Evolutionary conservation across 2,113 vertebrate genomes (phyloP).

Genomic region (Uropsilus gracilis): DNA sequence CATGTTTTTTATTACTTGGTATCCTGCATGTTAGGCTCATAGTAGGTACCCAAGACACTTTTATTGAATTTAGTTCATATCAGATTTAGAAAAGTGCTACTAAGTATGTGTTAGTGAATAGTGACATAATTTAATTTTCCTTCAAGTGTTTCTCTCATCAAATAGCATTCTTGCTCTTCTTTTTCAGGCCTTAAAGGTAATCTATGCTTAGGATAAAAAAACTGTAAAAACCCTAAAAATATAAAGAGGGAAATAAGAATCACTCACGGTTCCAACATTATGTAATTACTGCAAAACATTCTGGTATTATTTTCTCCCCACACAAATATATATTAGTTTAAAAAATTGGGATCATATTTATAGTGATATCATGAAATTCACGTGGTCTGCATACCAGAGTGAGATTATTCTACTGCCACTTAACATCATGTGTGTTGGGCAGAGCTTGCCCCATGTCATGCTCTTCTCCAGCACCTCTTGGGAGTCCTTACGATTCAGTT

Average conservation of each 20-base stretch:
- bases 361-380: too few relatives aligned
- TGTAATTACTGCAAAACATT: too few relatives aligned
- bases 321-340: too few relatives aligned
- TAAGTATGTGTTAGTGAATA: not conserved
- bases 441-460: too few relatives aligned
- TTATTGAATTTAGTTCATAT: not conserved
- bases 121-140: conserved; percentile 29
- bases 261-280: not conserved
- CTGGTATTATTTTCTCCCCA: too few relatives aligned
- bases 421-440: too few relatives aligned
- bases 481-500: too few relatives aligned
- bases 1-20: not conserved
- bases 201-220: not conserved
- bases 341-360: too few relatives aligned
- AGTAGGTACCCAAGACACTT: not conserved
- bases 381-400: too few relatives aligned
- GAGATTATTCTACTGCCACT: too few relatives aligned
- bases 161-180: not conserved
- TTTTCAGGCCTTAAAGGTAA: not conserved
- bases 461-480: too few relatives aligned
- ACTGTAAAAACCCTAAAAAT: not conserved
- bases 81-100: not conserved
- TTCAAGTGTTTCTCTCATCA: not conserved
- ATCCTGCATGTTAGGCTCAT: not conserved
- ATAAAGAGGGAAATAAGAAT: not conserved